Evolutionary conservation across 2,888 invertebrate species (phyloP).

Genomic region (Cryptocephalus moraei): DNA sequence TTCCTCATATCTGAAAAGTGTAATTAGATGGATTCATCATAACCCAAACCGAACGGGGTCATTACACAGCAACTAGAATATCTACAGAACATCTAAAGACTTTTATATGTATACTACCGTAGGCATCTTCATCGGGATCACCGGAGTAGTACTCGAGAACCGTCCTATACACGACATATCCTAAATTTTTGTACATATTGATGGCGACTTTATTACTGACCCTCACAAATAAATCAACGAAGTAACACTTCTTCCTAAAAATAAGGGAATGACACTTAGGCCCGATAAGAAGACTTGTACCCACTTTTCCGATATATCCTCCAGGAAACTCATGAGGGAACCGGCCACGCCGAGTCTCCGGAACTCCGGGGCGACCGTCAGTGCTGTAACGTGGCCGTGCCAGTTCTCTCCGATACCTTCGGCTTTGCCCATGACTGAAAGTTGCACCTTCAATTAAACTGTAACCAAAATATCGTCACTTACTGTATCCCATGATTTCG

Average conservation of each 20-base stretch:
- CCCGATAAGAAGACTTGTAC: slow-evolving; percentile 12
- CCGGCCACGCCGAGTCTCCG: slow-evolving; percentile 87
- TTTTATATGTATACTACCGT: slow-evolving; percentile 51
- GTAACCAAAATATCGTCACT: slow-evolving; percentile 33
- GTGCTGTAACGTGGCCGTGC: slow-evolving; percentile 99
- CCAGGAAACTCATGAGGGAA: slow-evolving; percentile 86
- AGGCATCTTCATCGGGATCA: slow-evolving; percentile 97
- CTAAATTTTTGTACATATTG: slow-evolving; percentile 92
- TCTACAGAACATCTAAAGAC: no score
- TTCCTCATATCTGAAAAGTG: slow-evolving; percentile 89
- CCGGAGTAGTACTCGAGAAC: slow-evolving; percentile 98
- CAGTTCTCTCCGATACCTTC: slow-evolving; percentile 93
- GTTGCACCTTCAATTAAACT: not conserved
- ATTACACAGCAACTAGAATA: no score
- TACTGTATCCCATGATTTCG: slow-evolving; percentile 98
- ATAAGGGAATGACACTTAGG: not conserved
- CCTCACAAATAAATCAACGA: slow-evolving; percentile 96
- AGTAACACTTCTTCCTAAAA: slow-evolving; percentile 87
- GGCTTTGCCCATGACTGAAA: slow-evolving; percentile 95
- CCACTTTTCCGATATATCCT: slow-evolving; percentile 92
- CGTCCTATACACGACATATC: slow-evolving; percentile 92
- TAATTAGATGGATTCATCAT: not conserved
- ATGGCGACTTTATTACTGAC: slow-evolving; percentile 96
- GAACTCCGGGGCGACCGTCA: slow-evolving; percentile 92
- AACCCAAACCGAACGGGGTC: no score